Percentiles rank a stretch among this genome's conserved stretches.
phyloP scores from a whole-genome alignment of 2,797 vertebrate species.

The Karalla daura region DNA sequence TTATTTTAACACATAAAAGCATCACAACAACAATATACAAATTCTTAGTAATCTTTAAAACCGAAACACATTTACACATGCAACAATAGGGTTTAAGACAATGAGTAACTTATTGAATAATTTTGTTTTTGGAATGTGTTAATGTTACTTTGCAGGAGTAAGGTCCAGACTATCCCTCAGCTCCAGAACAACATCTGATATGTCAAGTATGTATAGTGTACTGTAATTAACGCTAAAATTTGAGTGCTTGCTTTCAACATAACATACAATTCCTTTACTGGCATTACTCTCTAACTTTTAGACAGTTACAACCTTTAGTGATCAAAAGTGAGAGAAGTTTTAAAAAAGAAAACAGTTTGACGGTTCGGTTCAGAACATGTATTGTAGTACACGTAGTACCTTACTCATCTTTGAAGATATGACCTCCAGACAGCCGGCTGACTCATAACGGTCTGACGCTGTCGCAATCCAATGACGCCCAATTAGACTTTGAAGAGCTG shows the following conservation, averaged over 20 bases:
- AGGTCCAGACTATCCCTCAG: conserved; percentile 50
- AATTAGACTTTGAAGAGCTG: conserved; percentile 62
- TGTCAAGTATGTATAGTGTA: conserved; percentile 66
- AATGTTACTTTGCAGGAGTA: conserved; percentile 60
- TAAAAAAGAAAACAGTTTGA: conserved; percentile 28
- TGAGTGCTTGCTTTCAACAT: conserved; percentile 63
- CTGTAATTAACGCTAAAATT: conserved; percentile 69
- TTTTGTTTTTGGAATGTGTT: conserved; percentile 82
- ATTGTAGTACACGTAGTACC: too few species aligned
- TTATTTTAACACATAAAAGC: conserved; percentile 92
- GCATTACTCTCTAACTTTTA: conserved; percentile 71
- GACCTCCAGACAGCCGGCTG: conserved; percentile 56
- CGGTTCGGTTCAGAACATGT: conserved; percentile 53
- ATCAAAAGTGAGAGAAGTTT: conserved; percentile 40
- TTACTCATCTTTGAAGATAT: conserved; percentile 50
- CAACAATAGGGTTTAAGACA: conserved; percentile 93
- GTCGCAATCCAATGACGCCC: conserved; percentile 55
- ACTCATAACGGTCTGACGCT: conserved; percentile 49
- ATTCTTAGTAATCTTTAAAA: conserved; percentile 90
- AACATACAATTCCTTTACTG: conserved; percentile 74
- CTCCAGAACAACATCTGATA: conserved; percentile 73
- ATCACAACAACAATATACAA: conserved; percentile 95
- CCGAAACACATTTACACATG: conserved; percentile 94
- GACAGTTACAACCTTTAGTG: conserved; percentile 68
- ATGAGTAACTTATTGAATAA: conserved; percentile 85